Evolutionary conservation across 64 coral and sea anemone genomes (phyloP).

Genomic region (Montipora capricornis): DNA sequence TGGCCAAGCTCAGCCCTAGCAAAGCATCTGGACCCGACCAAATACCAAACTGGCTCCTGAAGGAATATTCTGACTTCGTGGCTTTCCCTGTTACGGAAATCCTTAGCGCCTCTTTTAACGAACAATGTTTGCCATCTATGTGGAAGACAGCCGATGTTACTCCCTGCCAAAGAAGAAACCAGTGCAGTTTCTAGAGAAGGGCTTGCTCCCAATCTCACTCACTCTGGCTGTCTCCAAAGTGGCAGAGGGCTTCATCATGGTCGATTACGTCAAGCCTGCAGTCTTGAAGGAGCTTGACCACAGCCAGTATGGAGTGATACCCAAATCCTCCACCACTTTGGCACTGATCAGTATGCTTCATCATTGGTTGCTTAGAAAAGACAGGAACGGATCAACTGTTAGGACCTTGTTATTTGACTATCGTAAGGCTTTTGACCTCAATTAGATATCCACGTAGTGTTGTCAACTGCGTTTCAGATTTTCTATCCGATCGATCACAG

Average conservation of each 20-base stretch:
- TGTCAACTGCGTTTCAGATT: no score
- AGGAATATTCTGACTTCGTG: constrained; percentile 42
- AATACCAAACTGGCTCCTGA: no score
- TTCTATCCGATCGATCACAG: no score
- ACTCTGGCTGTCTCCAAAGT: constrained; percentile 40
- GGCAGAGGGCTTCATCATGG: constrained; percentile 47
- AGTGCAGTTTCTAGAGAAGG: constrained; percentile 34
- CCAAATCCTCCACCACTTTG: constrained; percentile 6
- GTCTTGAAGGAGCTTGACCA: constrained; percentile 29
- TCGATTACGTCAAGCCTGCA: constrained; percentile 29
- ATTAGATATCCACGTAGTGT: no score
- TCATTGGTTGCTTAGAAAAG: no score
- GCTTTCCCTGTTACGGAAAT: constrained; percentile 46
- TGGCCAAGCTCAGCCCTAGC: constrained; percentile 46
- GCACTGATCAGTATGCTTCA: neutral
- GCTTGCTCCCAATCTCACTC: constrained; percentile 1
- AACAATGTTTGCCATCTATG: constrained; percentile 39
- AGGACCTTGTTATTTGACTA: no score
- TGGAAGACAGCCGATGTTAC: constrained; percentile 55
- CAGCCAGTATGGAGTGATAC: neutral
- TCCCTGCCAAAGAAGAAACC: constrained; percentile 52
- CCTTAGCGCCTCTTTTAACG: constrained; percentile 36
- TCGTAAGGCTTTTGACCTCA: no score
- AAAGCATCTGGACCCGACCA: constrained; percentile 24
- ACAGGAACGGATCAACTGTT: no score